Base-by-base conservation (phyloP, 1,140 invertebrate species). In the Mya arenaria region DNA sequence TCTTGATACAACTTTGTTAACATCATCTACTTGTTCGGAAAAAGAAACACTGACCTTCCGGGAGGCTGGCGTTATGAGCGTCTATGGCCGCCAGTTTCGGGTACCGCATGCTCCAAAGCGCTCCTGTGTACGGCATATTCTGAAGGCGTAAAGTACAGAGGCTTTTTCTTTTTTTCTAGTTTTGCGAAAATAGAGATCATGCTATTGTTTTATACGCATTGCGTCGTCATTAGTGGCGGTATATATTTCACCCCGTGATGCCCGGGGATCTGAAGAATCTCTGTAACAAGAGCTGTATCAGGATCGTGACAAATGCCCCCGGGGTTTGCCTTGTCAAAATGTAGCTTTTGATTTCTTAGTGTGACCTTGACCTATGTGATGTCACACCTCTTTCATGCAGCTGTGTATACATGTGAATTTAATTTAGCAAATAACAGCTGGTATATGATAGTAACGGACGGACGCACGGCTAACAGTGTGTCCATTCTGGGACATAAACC, bases 1-100 rank as follows among this genome's bases (percentile, higher is more conserved):
- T 44, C 19, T 28, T 25, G n/a, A 48, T n/a, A 48, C 37, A 39
- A 0, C 23, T 39, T 4, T n/a, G 25, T 4, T 44, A 28, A 39
- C 37, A 4, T 10, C 6, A 13, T 4, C 17, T 19, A 1, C 19
- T 17, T 28, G 25, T 25, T 10, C 8, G 19, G 25, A 39, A 41
- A 19, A 10, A 73, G 5, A 37, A 48, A 25, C 0, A 36, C 10
- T 41, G 55, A 69, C 77, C 77, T 79, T 79, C 44, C 13, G 77
- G 77, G 1, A 79, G 36, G 52, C 39, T 60, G 10, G 30, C 23
- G 41, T 79, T 52, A 8, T 30, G n/a, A 5, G 23, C 23, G 41
- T 68, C 65, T 19, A 79, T 79, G 10, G 41, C 23, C 4, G 62
- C 77, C 17, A 79, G 65, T n/a, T 79, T 23, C 19, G 77, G 77